These are phyloP conservation scores for Xanthorhoe spadicearia DNA, from an alignment of 2,888 invertebrate genomes.

Conservation along the genomic window DNA sequence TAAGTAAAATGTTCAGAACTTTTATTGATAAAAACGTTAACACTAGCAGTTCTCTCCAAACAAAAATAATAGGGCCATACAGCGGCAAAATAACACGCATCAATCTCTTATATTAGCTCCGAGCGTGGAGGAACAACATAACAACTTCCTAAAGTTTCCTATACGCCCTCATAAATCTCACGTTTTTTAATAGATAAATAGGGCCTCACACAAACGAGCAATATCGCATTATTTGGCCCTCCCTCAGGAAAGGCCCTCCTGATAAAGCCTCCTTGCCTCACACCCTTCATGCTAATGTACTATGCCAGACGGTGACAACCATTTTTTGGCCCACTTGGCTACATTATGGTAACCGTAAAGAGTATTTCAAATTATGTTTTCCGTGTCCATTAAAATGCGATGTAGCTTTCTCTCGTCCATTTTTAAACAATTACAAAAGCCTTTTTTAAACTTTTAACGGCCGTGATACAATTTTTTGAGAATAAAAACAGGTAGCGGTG, in stretches of 20 bases:
- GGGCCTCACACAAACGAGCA: slow-evolving; percentile 84
- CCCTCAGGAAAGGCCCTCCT: slow-evolving; percentile 84
- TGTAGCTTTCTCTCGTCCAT: slow-evolving; percentile 68
- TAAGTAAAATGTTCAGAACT: slow-evolving; percentile 2
- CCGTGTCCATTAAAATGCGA: slow-evolving; percentile 82
- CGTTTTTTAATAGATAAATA: slow-evolving; percentile 85
- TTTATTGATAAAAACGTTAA: slow-evolving; percentile 8
- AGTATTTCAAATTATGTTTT: slow-evolving; percentile 84
- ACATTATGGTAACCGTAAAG: slow-evolving; percentile 82
- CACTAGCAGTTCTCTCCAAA: slow-evolving; percentile 17
- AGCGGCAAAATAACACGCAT: slow-evolving; percentile 73
- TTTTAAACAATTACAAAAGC: slow-evolving; percentile 60
- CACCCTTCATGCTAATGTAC: slow-evolving; percentile 84
- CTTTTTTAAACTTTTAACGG: slow-evolving; percentile 42
- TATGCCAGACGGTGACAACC: slow-evolving; percentile 84
- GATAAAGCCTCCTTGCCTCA: slow-evolving; percentile 83
- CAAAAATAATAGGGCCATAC: slow-evolving; percentile 51
- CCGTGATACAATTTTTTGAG: slow-evolving; percentile 49
- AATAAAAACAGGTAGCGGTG: slow-evolving; percentile 69
- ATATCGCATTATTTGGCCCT: slow-evolving; percentile 84
- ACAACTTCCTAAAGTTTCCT: slow-evolving; percentile 81
- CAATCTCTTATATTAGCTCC: slow-evolving; percentile 79
- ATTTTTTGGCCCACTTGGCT: slow-evolving; percentile 85
- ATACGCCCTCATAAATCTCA: slow-evolving; percentile 78
- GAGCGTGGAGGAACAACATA: slow-evolving; percentile 76